Conservation (phyloP, 2,797 vertebrate genomes). For the Arnoldichthys spilopterus region DNA sequence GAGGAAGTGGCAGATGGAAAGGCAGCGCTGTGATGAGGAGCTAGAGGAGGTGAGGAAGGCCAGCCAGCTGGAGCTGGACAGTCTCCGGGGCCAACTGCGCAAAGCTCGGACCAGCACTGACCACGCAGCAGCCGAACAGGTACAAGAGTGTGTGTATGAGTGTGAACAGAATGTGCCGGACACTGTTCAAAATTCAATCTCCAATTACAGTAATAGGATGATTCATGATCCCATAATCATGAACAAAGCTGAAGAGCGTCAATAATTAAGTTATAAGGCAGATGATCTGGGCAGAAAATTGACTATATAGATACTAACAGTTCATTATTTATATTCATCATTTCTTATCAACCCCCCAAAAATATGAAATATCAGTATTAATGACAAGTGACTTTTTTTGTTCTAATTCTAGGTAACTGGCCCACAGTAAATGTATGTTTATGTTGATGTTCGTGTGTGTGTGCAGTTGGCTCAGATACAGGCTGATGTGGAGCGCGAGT, state of each 20-base stretch:
- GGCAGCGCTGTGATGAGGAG: conserved; percentile 87
- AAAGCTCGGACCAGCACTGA: conserved; percentile 83
- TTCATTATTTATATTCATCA: too few species aligned
- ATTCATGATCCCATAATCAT: too few species aligned
- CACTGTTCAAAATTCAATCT: too few species aligned
- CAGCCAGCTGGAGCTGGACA: conserved; percentile 85
- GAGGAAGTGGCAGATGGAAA: conserved; percentile 86
- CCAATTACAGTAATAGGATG: too few species aligned
- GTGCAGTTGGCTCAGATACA: conserved; percentile 82
- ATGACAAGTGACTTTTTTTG: background rate
- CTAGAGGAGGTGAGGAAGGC: conserved; percentile 85
- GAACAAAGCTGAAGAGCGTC: too few species aligned
- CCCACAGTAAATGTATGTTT: background rate
- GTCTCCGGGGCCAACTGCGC: conserved; percentile 83
- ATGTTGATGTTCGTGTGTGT: conserved; percentile 17
- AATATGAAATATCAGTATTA: too few species aligned
- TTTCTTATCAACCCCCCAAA: too few species aligned
- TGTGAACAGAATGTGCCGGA: too few species aligned
- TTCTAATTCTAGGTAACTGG: background rate
- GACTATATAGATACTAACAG: too few species aligned
- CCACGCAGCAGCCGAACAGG: conserved; percentile 86
- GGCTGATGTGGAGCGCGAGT: conserved; percentile 86
- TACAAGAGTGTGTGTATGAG: conserved; percentile 53
- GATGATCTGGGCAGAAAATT: too few species aligned
- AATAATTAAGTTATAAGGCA: too few species aligned